A percentile compares a stretch with the other conserved stretches of the same genome.
Conservation (phyloP, 2,888 invertebrate genomes). For the Piscicola geometra region DNA sequence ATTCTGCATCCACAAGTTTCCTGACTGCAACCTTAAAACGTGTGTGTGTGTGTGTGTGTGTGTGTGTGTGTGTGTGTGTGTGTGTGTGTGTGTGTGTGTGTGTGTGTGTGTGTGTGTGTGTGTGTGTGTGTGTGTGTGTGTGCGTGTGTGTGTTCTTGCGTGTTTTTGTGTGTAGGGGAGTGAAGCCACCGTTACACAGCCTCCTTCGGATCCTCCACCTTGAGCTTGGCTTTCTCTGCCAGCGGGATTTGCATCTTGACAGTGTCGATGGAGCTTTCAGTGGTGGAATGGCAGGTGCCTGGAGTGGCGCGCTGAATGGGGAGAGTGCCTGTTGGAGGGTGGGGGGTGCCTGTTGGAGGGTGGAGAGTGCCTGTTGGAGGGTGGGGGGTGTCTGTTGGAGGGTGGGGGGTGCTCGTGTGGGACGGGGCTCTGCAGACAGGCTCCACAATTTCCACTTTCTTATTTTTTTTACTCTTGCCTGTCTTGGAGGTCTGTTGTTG, state of each 20-base stretch:
- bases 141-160: not conserved
- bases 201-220: conserved; percentile 1
- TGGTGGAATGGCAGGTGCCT: not conserved
- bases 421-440: not conserved
- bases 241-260: conserved; percentile 20
- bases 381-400: not conserved
- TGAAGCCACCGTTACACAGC: not conserved
- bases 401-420: not conserved
- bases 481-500: not conserved
- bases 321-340: not conserved
- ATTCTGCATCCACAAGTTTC: too few species aligned
- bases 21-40: too few species aligned
- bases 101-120: conserved; percentile 13
- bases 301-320: not conserved
- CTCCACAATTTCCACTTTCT: conserved; percentile 26
- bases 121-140: conserved; percentile 11
- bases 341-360: not conserved
- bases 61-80: not conserved
- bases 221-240: conserved; percentile 4
- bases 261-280: conserved; percentile 10
- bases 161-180: not conserved
- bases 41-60: not conserved
- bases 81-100: not conserved
- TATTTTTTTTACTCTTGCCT: not conserved
- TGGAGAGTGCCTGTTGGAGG: not conserved